Evolutionary conservation across 2,113 vertebrate genomes (phyloP), one percentile per base, ranked within the genome.

Genomic region (Beaufortia kweichowensis): DNA sequence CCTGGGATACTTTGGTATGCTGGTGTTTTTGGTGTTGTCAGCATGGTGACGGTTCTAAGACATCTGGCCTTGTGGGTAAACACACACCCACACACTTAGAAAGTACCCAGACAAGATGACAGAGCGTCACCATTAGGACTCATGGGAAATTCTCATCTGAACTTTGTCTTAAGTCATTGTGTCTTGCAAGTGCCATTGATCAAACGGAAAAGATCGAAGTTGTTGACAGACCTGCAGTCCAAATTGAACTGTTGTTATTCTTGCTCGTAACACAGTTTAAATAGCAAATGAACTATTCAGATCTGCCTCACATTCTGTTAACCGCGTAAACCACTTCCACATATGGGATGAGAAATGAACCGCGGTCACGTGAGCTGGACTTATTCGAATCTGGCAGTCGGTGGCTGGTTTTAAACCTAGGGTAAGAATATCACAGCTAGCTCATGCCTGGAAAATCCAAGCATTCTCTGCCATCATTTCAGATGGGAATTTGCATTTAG

Each of bases 271-370:
- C 50, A 53, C 17, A 23, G n/a, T 33, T 55, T 33, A 23, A 23
- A 55, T 29, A 50, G 24, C 9, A 29, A 50, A 15, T 33, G 0
- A 39, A 57, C 50, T 57, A 57, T 57, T 75, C 78, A 81, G 48
- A 76, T 66, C 78, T 85, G 85, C 77, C 82, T 82, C 71, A 86
- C 62, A 84, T 87, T 82, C 83, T 82, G 80, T 59, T 82, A 84
- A 85, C 80, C 43, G 24, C 82, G 81, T 73, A 81, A 85, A 86
- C 78, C 63, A 26, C 81, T 77, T 85, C 60, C 33, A 60, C 68
- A 59, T 84, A 85, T 79, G 72, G 80, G 70, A 68, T 2, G 17
- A 65, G 33, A 64, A 53, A 39, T 75, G 76, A 57, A 77, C 29
- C 53, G 55, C 78, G 41, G 55, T 69, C 68, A 74, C 62, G 31